Conservation (phyloP, 2,113 vertebrate genomes). For the Mesoclemmys tuberculata region DNA sequence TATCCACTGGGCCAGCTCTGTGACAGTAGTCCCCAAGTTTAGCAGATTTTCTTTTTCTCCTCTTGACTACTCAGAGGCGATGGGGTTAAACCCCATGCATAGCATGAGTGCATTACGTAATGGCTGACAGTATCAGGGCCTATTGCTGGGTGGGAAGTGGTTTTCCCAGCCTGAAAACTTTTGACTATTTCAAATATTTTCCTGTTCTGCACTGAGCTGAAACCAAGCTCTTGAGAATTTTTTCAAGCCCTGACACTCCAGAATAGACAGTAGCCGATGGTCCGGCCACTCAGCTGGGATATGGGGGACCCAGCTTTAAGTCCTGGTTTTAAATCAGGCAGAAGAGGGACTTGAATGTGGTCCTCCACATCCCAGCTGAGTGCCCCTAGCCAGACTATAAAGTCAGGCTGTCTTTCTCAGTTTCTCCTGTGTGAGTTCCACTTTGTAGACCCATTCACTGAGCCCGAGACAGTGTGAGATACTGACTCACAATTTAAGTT, state of each 20-base stretch:
- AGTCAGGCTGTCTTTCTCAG: not conserved
- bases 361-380: not conserved
- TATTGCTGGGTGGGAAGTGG: fast-evolving
- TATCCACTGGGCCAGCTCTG: not conserved
- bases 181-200: not conserved
- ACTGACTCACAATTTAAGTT: not conserved
- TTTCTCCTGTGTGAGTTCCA: not conserved
- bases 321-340: not conserved
- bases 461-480: not conserved
- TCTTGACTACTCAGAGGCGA: not conserved
- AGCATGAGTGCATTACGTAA: not conserved
- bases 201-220: not conserved
- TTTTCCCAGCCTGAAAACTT: not conserved
- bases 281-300: not conserved
- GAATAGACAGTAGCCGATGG: not conserved
- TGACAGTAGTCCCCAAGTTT: not conserved
- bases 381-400: not conserved
- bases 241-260: not conserved
- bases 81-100: not conserved
- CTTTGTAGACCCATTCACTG: not conserved
- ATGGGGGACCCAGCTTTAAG: not conserved
- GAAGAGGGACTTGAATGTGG: not conserved
- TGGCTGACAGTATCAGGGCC: not conserved
- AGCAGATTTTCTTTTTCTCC: not conserved
- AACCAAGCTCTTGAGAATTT: not conserved